These are phyloP conservation scores for Cromileptes altivelis DNA, from an alignment of 2,113 vertebrate genomes.

Conservation along the genomic window DNA sequence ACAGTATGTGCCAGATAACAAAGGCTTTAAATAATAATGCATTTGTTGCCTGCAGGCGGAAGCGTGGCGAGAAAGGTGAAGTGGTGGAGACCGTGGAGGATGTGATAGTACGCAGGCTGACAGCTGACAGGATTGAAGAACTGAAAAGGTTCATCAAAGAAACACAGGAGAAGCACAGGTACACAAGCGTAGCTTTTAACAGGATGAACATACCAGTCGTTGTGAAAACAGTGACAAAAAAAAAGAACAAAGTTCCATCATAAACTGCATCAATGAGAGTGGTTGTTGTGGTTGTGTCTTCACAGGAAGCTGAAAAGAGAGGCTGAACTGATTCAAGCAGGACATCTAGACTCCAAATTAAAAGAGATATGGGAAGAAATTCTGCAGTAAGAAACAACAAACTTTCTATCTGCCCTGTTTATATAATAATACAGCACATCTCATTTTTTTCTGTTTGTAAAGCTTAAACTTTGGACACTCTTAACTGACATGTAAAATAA, in stretches of 20 bases:
- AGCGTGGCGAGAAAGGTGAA: conserved; percentile 96
- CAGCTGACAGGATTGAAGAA: conserved; percentile 93
- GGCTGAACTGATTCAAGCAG: conserved; percentile 93
- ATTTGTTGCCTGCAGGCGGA: conserved; percentile 85
- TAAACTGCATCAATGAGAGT: background rate
- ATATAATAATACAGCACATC: background rate
- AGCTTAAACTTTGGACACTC: background rate
- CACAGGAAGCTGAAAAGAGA: conserved; percentile 93
- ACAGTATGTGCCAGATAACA: background rate
- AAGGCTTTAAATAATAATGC: background rate
- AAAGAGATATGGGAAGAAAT: conserved; percentile 94
- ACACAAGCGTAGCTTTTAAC: background rate
- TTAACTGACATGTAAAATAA: background rate
- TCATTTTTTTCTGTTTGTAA: background rate
- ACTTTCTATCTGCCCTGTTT: conserved; percentile 7
- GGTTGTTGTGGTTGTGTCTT: conserved; percentile 1
- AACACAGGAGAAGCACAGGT: conserved; percentile 97
- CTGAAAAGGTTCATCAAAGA: conserved; percentile 95
- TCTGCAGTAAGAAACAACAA: conserved; percentile 84
- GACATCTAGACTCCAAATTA: conserved; percentile 93
- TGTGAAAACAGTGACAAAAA: background rate
- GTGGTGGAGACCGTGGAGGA: conserved; percentile 98
- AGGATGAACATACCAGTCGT: background rate
- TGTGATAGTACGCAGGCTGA: conserved; percentile 94
- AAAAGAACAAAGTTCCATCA: rapidly evolving